Base-by-base conservation (phyloP, 1,140 invertebrate species). In the Drosophila navojoa region DNA sequence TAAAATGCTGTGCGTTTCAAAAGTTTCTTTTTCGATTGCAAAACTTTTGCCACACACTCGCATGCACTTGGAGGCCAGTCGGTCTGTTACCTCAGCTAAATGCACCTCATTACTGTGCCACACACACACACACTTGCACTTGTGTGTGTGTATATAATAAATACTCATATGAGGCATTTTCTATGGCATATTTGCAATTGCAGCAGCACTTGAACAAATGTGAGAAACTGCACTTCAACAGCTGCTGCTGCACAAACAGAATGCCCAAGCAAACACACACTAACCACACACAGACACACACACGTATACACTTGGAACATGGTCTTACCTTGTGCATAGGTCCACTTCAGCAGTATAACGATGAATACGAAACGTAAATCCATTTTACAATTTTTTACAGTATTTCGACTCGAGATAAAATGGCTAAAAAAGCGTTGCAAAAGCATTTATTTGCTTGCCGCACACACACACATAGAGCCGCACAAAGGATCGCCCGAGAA, bases 321-420 rank as follows among this genome's bases (percentile, higher is more conserved):
- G 57, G 57, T 73, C 90, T 90, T 85, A 91, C 90, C 90, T 91
- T 91, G 90, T 77, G 86, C 90, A 89, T 91, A 73, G 61, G 82
- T 91, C 90, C 90, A 91, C 84, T 91, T 91, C 71, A 91, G 82
- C 76, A 91, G 80, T 68, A 91, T 89, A 78, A 91, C 79, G 82
- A 91, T 91, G 90, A 91, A 89, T 79, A 91, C 76, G 81, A 91
- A 90, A 79, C 90, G 82, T 85, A 91, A 81, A 91, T 91, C 90
- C 90, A 91, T 91, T 81, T 91, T 84, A 74, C 79, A 79, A 76
- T 76, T 79, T 74, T 90, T 86, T 76, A 84, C 81, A 90, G 85
- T 89, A 86, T 73, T 85, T 90, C 77, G 85, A 73, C 81, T 81
- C 75, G 77, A 90, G 85, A 90, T 90, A 81, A 81, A 90, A 82